phyloP scores from a whole-genome alignment of 2,113 vertebrate species.

The Synodontis membranacea region DNA sequence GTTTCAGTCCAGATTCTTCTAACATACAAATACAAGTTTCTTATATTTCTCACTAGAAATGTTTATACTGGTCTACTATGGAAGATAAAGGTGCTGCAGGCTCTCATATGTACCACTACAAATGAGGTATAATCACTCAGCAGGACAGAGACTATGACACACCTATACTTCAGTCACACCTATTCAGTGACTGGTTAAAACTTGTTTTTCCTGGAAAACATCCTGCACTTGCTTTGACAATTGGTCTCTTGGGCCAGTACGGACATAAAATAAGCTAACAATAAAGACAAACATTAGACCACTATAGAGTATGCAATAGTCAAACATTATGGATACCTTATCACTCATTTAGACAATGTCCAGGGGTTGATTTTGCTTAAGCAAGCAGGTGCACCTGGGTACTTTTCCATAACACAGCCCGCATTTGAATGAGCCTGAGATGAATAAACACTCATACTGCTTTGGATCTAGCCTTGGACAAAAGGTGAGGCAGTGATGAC shows the following conservation, averaged over 20 bases:
- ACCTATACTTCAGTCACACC: neutral
- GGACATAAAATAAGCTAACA: constrained; percentile 4
- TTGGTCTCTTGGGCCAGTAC: neutral
- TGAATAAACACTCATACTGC: constrained; percentile 55
- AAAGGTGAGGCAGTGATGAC: constrained; percentile 46
- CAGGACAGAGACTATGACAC: neutral
- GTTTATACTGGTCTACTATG: neutral
- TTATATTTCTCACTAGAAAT: neutral
- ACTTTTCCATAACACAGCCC: constrained; percentile 56
- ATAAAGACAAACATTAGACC: neutral
- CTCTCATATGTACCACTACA: neutral
- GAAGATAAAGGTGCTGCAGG: neutral
- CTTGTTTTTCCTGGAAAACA: constrained; percentile 18
- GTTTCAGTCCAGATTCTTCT: constrained; percentile 37
- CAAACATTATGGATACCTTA: constrained; percentile 35
- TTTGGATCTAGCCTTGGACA: constrained; percentile 30
- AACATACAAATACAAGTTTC: neutral
- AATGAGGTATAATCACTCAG: neutral
- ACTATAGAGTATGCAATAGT: neutral
- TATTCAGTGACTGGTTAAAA: neutral
- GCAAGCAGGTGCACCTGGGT: constrained; percentile 52
- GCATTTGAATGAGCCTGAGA: constrained; percentile 53
- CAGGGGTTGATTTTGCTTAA: constrained; percentile 41
- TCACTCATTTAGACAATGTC: constrained; percentile 34
- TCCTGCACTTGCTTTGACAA: neutral